Conservation (phyloP, 2,113 vertebrate genomes). For the Uria lomvia region DNA sequence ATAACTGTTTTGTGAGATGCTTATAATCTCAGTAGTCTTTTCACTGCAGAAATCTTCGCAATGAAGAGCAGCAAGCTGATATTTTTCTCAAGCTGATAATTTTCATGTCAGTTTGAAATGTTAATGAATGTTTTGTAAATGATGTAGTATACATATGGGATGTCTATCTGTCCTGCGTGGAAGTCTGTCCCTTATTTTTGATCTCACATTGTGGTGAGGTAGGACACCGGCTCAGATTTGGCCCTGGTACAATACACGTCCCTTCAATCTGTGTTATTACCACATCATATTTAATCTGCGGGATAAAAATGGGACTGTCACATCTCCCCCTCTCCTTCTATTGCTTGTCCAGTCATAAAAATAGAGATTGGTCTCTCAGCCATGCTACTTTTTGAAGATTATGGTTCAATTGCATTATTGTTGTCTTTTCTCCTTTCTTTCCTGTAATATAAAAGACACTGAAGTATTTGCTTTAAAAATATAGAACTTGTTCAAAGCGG, state of each 20-base stretch:
- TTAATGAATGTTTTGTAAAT: not conserved
- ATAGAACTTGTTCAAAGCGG: not conserved
- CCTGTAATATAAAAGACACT: not conserved
- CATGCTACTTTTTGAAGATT: slow-evolving; percentile 54
- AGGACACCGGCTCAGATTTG: not conserved
- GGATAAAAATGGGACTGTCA: not conserved
- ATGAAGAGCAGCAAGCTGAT: not conserved
- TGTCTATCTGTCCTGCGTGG: not conserved
- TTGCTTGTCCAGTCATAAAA: slow-evolving; percentile 21
- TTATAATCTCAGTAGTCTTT: not conserved
- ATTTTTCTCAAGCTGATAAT: not conserved
- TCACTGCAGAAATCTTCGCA: not conserved
- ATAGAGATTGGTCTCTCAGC: slow-evolving; percentile 12
- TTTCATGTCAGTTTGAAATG: not conserved
- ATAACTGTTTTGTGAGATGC: not conserved
- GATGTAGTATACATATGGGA: not conserved
- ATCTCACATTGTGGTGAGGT: not conserved
- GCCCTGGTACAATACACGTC: not conserved
- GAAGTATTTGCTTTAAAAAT: slow-evolving; percentile 24
- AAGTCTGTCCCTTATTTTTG: not conserved
- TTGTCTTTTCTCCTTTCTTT: not conserved
- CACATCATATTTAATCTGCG: slow-evolving; percentile 49
- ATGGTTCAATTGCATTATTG: not conserved
- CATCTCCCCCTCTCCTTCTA: not conserved
- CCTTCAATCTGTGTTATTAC: not conserved